These are phyloP conservation scores for Leptonema lineaticorne DNA, from an alignment of 1,140 invertebrate species.

Conservation along the genomic window DNA sequence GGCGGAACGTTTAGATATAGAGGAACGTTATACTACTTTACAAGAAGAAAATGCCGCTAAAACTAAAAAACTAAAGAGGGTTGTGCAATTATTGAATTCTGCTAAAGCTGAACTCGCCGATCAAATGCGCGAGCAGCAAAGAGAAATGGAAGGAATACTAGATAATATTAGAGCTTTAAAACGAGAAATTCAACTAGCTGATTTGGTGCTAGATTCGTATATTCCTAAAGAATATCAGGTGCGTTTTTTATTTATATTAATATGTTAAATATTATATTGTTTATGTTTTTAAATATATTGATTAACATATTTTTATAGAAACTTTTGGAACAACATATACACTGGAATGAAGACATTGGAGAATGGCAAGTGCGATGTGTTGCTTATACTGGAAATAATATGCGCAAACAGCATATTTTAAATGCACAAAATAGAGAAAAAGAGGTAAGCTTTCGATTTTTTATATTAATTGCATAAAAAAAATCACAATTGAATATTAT, in stretches of 20 bases:
- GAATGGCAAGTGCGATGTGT: conserved; percentile 98
- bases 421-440: conserved; percentile 40
- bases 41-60: conserved; percentile 93
- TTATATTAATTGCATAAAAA: neutral
- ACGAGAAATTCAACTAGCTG: conserved; percentile 88
- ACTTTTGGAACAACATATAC: conserved; percentile 88
- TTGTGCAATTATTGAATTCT: conserved; percentile 77
- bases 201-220: conserved; percentile 81
- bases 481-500: neutral
- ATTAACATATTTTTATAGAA: conserved; percentile 58
- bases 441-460: conserved; percentile 31
- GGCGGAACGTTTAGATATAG: conserved; percentile 91
- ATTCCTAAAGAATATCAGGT: conserved; percentile 90
- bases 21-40: conserved; percentile 91
- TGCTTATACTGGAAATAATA: conserved; percentile 98
- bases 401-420: conserved; percentile 66
- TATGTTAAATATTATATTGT: conserved; percentile 7
- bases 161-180: conserved; percentile 89
- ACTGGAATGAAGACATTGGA: conserved; percentile 97
- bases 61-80: conserved; percentile 90
- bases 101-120: conserved; percentile 87
- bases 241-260: conserved; percentile 32
- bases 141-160: conserved; percentile 93
- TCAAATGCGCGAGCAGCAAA: conserved; percentile 89
- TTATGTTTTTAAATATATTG: conserved; percentile 8